Percentiles rank a stretch among this genome's conserved stretches.
Evolutionary conservation across 2,888 invertebrate species (phyloP).

Genomic region (Ennomos quercinarius): DNA sequence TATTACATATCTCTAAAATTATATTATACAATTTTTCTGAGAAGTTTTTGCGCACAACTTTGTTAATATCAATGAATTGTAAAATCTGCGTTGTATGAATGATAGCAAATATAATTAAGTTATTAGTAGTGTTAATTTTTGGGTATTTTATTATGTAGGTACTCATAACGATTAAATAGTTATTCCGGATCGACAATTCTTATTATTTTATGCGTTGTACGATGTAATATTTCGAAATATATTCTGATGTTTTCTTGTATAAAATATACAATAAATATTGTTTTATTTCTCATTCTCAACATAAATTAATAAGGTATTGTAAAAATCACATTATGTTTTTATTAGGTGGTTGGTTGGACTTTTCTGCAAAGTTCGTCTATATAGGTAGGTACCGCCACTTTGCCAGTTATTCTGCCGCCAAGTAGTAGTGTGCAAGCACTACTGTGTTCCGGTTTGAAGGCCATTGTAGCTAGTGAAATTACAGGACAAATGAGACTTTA

Average conservation of each 20-base stretch:
- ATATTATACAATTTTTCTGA: constrained; percentile 65
- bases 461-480: too few relatives aligned
- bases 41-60: constrained; percentile 68
- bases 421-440: too few relatives aligned
- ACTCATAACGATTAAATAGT: constrained; percentile 25
- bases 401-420: too few relatives aligned
- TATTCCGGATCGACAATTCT: constrained; percentile 36
- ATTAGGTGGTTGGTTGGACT: too few relatives aligned
- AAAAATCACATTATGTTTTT: too few relatives aligned
- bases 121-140: constrained; percentile 8
- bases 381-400: too few relatives aligned
- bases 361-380: too few relatives aligned
- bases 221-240: constrained; percentile 80
- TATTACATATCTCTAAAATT: constrained; percentile 64
- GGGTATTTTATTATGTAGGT: constrained; percentile 31
- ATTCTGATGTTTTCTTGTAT: constrained; percentile 81
- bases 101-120: constrained; percentile 10
- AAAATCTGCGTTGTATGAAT: constrained; percentile 39
- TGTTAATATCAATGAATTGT: constrained; percentile 48
- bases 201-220: constrained; percentile 63
- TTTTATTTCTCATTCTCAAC: constrained; percentile 52
- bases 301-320: too few relatives aligned
- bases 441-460: too few relatives aligned
- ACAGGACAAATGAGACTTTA: too few relatives aligned
- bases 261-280: constrained; percentile 49